A percentile compares a stretch with the other conserved stretches of the same genome.
phyloP scores from a whole-genome alignment of 2,113 vertebrate genomes.

The Apeltes quadracus region DNA sequence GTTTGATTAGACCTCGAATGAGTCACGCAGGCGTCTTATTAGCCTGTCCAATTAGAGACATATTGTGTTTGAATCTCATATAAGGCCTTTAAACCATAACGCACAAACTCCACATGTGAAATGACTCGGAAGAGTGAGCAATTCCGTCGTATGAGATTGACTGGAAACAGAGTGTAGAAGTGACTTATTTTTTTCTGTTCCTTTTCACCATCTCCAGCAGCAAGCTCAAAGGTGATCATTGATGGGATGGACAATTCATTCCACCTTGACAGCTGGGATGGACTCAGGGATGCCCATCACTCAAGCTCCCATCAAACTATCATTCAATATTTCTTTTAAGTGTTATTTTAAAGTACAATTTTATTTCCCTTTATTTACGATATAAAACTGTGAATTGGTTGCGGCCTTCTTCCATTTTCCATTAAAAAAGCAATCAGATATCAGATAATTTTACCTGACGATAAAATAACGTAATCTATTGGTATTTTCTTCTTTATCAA shows the following conservation, averaged over 20 bases:
- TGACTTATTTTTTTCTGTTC: slow-evolving; percentile 16
- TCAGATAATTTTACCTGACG: not conserved
- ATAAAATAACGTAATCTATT: not conserved
- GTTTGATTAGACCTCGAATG: slow-evolving; percentile 44
- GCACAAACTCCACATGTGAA: slow-evolving; percentile 48
- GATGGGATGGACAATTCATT: slow-evolving; percentile 77
- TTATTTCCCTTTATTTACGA: not conserved
- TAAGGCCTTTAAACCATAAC: slow-evolving; percentile 49
- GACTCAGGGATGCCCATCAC: slow-evolving; percentile 71
- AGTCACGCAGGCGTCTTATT: slow-evolving; percentile 36
- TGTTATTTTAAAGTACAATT: slow-evolving; percentile 7
- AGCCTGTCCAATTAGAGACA: slow-evolving; percentile 50
- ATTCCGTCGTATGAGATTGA: slow-evolving; percentile 40
- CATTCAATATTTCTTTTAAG: not conserved
- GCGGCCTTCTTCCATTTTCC: not conserved
- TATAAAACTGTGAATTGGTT: not conserved
- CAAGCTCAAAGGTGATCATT: slow-evolving; percentile 78
- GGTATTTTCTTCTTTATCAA: slow-evolving; percentile 3
- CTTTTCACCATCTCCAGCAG: slow-evolving; percentile 59
- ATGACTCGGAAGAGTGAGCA: slow-evolving; percentile 49
- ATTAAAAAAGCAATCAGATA: not conserved
- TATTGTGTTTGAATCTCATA: slow-evolving; percentile 40
- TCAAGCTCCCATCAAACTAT: slow-evolving; percentile 71
- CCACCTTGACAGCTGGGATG: slow-evolving; percentile 71
- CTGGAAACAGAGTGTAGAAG: slow-evolving; percentile 24